phyloP scores from a whole-genome alignment of 2,113 vertebrate genomes.

The Indicator indicator region DNA sequence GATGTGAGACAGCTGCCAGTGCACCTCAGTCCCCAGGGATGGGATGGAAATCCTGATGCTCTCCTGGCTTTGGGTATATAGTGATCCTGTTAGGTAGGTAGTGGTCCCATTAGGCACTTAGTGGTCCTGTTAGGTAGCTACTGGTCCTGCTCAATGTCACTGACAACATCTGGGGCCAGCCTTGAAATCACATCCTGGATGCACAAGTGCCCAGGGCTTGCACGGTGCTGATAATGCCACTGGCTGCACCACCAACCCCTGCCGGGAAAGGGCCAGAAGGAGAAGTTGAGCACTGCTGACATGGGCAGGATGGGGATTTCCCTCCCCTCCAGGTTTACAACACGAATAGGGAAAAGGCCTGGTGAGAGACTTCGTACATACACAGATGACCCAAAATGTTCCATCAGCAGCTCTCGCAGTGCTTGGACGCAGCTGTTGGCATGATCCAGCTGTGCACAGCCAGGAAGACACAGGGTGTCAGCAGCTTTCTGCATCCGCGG shows the following conservation, averaged over 20 bases:
- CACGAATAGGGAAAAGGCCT: fast-evolving
- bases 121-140: too few relatives aligned
- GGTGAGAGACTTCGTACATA: fast-evolving
- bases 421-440: fast-evolving
- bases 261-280: background rate
- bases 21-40: background rate
- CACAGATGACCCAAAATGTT: background rate
- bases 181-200: background rate
- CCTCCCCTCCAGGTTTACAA: background rate
- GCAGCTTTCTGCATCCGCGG: background rate
- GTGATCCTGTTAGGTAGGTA: too few relatives aligned
- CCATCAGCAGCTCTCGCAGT: fast-evolving
- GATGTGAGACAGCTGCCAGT: fast-evolving
- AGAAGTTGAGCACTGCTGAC: background rate
- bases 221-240: fast-evolving
- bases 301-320: background rate
- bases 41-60: fast-evolving
- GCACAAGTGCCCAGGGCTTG: background rate
- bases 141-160: background rate
- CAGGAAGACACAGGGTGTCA: fast-evolving
- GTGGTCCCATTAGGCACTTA: background rate
- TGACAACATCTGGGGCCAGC: background rate
- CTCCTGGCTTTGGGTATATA: background rate
- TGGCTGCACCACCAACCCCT: fast-evolving
- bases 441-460: background rate